Evolutionary conservation across 2,797 vertebrate genomes (phyloP).

Genomic region (Psittacula derbiana): DNA sequence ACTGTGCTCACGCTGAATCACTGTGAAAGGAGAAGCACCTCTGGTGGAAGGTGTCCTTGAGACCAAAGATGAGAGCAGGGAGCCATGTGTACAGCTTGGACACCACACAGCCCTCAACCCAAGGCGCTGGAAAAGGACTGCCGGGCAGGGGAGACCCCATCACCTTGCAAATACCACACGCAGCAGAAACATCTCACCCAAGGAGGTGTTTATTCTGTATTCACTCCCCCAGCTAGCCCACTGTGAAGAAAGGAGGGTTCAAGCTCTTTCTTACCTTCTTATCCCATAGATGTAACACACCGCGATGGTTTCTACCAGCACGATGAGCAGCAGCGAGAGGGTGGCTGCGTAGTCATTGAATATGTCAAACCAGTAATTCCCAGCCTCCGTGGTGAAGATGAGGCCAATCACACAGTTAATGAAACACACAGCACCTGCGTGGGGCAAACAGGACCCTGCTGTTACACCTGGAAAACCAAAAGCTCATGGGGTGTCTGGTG

Average conservation of each 20-base stretch:
- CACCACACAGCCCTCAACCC: background rate
- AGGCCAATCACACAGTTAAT: conserved; percentile 83
- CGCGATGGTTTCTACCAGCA: conserved; percentile 85
- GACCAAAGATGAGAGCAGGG: background rate
- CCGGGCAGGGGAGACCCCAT: background rate
- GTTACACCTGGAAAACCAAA: background rate
- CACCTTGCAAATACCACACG: fast-evolving
- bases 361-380: conserved; percentile 94
- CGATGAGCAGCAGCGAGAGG: conserved; percentile 88
- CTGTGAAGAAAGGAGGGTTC: background rate
- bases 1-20: fast-evolving
- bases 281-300: conserved; percentile 91
- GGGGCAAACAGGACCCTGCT: background rate
- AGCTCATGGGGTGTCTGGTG: background rate
- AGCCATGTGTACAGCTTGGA: fast-evolving
- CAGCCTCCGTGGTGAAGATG: conserved; percentile 86
- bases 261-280: conserved; percentile 76
- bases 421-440: conserved; percentile 83
- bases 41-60: background rate
- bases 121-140: background rate
- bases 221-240: fast-evolving
- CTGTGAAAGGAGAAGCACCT: background rate
- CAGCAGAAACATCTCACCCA: background rate
- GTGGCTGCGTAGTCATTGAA: conserved; percentile 92
- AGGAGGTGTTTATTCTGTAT: background rate